Evolutionary conservation across 92 coral and sea anemone genomes (phyloP), one percentile per base, ranked within the genome.

Genomic region (Anthopleura xanthogrammica): DNA sequence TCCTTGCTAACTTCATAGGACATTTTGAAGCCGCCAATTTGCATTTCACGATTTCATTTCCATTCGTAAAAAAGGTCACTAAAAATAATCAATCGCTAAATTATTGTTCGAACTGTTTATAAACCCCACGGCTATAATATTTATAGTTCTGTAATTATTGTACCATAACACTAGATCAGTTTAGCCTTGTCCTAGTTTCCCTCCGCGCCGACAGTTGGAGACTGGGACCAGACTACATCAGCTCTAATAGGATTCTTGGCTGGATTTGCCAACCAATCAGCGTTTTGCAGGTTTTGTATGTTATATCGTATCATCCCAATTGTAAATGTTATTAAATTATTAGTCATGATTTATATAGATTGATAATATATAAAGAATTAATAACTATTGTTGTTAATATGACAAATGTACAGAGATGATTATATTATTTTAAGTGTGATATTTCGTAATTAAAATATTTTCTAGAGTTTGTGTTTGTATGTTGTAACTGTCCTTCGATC

Each of bases 341-440:
- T 77, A 52, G 41, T 20, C 41, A 77, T 77, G 64, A 77, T 77
- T 77, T 22, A 68, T 22, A 77, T 46, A 76, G 55, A 41, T 16
- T 52, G 17, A 19, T 77, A 77, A 77, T 77, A 77, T 77, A 77
- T 77, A n/a, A 68, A 68, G 41, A 3, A 68, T 68, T 12, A 68
- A 24, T 68, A 14, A 68, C 10, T 68, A 29, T 68, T 36, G 70
- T 62, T 19, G 11, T 62, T 62, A 62, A 19, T 19, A 5, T 62
- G 29, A 62, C 70, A 62, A 75, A 8, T 77, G 80, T 77, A 77
- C 80, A 77, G 80, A 77, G 64, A 77, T 77, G 80, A 77, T 52
- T 77, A 77, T 77, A 77, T 52, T 77, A 77, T 77, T 46, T 77
- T 77, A 36, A n/a, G 74, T 16, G 74, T 68, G 74, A 29, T 68